Percentiles rank a stretch among this genome's conserved stretches.
Evolutionary conservation across 2,888 invertebrate genomes (phyloP).

Genomic region (Eudasyphora cyanicolor): DNA sequence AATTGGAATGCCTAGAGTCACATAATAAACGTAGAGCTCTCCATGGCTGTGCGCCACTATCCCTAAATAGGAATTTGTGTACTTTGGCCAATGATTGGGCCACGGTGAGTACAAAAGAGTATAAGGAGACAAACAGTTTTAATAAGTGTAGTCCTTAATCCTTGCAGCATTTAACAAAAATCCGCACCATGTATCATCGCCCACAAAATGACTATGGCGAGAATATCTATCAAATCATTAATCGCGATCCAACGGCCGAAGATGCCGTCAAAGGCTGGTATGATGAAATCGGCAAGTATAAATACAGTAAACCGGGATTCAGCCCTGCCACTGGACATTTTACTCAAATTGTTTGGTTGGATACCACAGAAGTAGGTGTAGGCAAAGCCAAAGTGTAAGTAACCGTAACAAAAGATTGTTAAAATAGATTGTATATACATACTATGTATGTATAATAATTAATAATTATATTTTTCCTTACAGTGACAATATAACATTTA

Average conservation of each 20-base stretch:
- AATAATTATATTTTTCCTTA: neutral
- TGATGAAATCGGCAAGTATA: constrained; percentile 86
- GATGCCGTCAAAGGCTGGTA: constrained; percentile 83
- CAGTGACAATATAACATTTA: constrained; percentile 83
- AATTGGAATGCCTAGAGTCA: constrained; percentile 86
- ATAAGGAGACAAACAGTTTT: neutral
- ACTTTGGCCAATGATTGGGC: constrained; percentile 88
- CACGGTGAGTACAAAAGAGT: constrained; percentile 74
- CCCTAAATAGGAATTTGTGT: constrained; percentile 84
- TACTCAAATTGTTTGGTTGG: constrained; percentile 92
- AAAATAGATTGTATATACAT: neutral
- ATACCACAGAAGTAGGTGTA: constrained; percentile 87
- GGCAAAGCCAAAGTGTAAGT: constrained; percentile 82
- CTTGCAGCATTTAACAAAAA: constrained; percentile 70
- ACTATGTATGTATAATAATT: neutral
- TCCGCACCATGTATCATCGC: constrained; percentile 86
- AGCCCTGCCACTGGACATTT: constrained; percentile 89
- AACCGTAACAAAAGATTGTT: neutral
- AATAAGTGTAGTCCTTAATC: neutral
- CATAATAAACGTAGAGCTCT: constrained; percentile 87
- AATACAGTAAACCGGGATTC: constrained; percentile 84
- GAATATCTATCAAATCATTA: constrained; percentile 90
- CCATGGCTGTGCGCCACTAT: constrained; percentile 86
- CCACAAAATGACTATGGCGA: constrained; percentile 90
- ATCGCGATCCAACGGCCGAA: constrained; percentile 82